phyloP scores from a whole-genome alignment of 2,888 invertebrate species.

The Mythimna albipuncta region DNA sequence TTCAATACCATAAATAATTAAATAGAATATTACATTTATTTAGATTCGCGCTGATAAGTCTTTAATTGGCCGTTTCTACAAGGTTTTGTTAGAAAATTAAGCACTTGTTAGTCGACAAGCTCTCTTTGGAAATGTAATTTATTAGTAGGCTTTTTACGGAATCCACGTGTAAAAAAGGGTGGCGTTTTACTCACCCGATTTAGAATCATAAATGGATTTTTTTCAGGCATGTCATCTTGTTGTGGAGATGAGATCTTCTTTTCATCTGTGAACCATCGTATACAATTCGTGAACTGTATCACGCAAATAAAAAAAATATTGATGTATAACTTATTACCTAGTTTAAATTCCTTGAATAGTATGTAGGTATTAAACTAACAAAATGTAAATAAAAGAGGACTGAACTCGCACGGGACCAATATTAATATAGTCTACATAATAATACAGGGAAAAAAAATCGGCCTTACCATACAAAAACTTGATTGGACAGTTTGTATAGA shows the following conservation, averaged over 20 bases:
- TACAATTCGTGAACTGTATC: too few relatives aligned
- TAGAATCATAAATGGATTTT: neutral
- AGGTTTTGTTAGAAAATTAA: conserved; percentile 21
- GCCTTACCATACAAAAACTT: too few relatives aligned
- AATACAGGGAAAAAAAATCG: too few relatives aligned
- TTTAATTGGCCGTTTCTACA: conserved; percentile 15
- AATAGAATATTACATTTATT: neutral
- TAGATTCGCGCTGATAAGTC: neutral
- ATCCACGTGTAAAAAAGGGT: conserved; percentile 1
- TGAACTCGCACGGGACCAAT: too few relatives aligned
- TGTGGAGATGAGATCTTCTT: neutral
- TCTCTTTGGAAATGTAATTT: conserved; percentile 1
- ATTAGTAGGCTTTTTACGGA: conserved; percentile 15
- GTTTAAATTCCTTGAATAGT: too few relatives aligned
- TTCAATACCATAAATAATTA: neutral
- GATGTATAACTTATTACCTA: too few relatives aligned
- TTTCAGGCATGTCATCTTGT: neutral
- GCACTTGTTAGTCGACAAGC: neutral
- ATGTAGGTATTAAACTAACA: too few relatives aligned
- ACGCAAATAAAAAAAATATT: too few relatives aligned
- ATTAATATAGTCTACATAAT: too few relatives aligned
- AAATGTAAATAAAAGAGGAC: too few relatives aligned
- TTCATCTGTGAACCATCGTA: too few relatives aligned
- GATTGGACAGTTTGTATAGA: too few relatives aligned
- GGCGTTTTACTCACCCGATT: neutral